phyloP scores from a whole-genome alignment of 2,113 vertebrate species.

The Corythoichthys intestinalis region DNA sequence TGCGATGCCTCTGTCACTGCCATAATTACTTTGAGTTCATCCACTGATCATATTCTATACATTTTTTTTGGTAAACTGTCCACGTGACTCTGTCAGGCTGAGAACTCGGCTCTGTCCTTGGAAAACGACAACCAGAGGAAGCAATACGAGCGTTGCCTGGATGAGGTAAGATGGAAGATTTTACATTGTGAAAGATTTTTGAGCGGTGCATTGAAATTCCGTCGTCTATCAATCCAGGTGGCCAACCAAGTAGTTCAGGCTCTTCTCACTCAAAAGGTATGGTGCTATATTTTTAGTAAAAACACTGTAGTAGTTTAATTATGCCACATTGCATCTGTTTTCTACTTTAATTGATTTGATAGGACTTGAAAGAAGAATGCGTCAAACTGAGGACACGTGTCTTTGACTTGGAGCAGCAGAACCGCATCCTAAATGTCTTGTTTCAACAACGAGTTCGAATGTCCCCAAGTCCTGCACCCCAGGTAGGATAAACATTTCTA shows the following conservation, averaged over 20 bases:
- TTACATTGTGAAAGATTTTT: background rate
- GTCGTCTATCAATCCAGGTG: constrained; percentile 65
- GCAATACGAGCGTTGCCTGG: constrained; percentile 88
- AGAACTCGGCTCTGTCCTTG: constrained; percentile 85
- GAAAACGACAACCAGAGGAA: constrained; percentile 92
- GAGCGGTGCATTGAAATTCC: background rate
- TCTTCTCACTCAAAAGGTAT: constrained; percentile 90
- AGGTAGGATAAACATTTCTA: constrained; percentile 67
- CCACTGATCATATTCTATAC: background rate
- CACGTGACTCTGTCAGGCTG: constrained; percentile 70
- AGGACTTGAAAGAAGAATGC: constrained; percentile 90
- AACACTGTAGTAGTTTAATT: background rate
- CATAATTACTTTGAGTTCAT: background rate
- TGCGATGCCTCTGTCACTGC: too few relatives aligned
- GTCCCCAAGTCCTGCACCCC: constrained; percentile 76
- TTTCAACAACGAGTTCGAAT: constrained; percentile 86
- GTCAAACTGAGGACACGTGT: constrained; percentile 88
- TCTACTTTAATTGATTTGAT: constrained; percentile 3
- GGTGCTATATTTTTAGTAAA: constrained; percentile 28
- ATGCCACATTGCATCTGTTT: background rate
- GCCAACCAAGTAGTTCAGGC: constrained; percentile 92
- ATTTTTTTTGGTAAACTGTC: background rate
- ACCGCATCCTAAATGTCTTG: constrained; percentile 81
- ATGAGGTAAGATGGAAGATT: constrained; percentile 74
- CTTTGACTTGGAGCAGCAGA: constrained; percentile 91